A percentile compares a stretch with the other conserved stretches of the same genome.
These are phyloP conservation scores for Engraulis encrasicolus DNA, from an alignment of 2,113 vertebrate genomes.

Conservation along the genomic window DNA sequence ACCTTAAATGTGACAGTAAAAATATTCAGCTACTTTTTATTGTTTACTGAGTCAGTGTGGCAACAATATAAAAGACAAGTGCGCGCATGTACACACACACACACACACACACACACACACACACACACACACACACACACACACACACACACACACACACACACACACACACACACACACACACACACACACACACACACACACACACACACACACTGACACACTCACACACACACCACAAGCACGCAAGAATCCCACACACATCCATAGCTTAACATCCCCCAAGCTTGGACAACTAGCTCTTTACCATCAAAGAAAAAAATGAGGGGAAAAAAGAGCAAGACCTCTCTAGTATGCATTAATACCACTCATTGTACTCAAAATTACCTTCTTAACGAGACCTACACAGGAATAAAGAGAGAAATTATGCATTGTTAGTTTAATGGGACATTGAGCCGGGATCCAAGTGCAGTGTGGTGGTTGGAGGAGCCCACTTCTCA, in stretches of 20 bases:
- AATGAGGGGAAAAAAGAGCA: background rate
- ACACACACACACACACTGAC: too few relatives aligned
- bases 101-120: too few relatives aligned
- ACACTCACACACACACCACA: background rate
- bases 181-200: too few relatives aligned
- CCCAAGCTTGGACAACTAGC: background rate
- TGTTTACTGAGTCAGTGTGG: background rate
- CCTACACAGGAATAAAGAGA: background rate
- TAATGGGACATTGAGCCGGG: conserved; percentile 47
- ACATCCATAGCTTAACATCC: background rate
- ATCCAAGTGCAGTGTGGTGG: conserved; percentile 57
- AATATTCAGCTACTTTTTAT: background rate
- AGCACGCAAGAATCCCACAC: background rate
- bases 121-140: too few relatives aligned
- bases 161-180: too few relatives aligned
- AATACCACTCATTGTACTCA: conserved; percentile 7
- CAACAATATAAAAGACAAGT: background rate
- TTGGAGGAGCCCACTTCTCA: conserved; percentile 53
- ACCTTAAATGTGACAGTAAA: conserved; percentile 9
- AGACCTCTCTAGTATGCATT: background rate
- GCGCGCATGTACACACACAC: too few relatives aligned
- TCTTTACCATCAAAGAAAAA: background rate
- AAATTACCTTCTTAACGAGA: conserved; percentile 20
- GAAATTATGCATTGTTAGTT: conserved; percentile 47
- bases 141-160: too few relatives aligned